Conservation (phyloP, 2,113 vertebrate genomes). For the Nothoprocta pentlandii region DNA sequence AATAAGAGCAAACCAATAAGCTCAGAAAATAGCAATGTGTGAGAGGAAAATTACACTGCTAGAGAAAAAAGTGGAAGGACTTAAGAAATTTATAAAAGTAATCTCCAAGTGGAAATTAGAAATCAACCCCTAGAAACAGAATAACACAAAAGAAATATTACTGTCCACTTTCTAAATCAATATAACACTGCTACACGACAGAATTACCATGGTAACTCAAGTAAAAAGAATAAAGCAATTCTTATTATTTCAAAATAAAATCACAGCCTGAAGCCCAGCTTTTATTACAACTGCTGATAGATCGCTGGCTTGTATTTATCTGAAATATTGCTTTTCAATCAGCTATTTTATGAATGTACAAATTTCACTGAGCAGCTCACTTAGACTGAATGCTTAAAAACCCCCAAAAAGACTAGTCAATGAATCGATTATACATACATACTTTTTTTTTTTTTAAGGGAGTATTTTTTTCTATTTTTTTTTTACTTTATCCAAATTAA, state of each 20-base stretch:
- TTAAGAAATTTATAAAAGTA: slow-evolving; percentile 99
- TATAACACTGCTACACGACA: slow-evolving; percentile 96
- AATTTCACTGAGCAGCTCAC: slow-evolving; percentile 90
- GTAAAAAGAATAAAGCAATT: slow-evolving; percentile 99
- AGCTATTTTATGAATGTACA: slow-evolving; percentile 94
- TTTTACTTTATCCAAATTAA: not conserved
- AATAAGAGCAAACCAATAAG: slow-evolving; percentile 98
- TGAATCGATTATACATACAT: slow-evolving; percentile 75
- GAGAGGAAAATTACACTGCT: slow-evolving; percentile 95
- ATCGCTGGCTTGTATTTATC: slow-evolving; percentile 95
- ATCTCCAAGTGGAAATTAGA: slow-evolving; percentile 99
- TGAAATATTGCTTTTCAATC: slow-evolving; percentile 97
- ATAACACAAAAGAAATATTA: slow-evolving; percentile 99
- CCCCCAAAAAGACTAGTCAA: slow-evolving; percentile 82
- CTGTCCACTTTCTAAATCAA: slow-evolving; percentile 99
- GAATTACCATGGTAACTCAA: slow-evolving; percentile 99
- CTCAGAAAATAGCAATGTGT: slow-evolving; percentile 93
- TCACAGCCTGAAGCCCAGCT: slow-evolving; percentile 95
- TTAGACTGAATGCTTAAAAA: slow-evolving; percentile 83
- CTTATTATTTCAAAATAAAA: slow-evolving; percentile 99
- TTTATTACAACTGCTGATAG: slow-evolving; percentile 97
- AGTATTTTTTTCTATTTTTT: not conserved
- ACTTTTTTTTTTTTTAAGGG: slow-evolving; percentile 28
- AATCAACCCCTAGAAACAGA: slow-evolving; percentile 98
- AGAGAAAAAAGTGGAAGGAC: slow-evolving; percentile 91